These are phyloP conservation scores for Poecilobothrus nobilitatus DNA, from an alignment of 2,888 invertebrate species.

Conservation along the genomic window DNA sequence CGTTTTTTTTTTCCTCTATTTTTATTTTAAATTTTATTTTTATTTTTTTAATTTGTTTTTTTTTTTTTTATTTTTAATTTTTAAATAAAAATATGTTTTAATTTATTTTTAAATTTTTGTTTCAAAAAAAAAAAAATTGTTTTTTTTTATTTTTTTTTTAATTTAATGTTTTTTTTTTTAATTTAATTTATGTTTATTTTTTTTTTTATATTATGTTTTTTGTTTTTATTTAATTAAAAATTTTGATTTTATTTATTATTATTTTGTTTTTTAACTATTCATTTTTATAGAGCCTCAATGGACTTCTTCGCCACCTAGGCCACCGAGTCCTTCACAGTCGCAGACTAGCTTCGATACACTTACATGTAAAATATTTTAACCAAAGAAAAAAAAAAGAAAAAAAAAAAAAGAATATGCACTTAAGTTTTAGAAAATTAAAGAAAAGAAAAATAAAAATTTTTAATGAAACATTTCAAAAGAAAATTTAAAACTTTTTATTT, in stretches of 20 bases:
- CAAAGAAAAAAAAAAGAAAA: constrained; percentile 19
- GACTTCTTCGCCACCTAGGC: constrained; percentile 47
- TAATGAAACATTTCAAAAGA: constrained; percentile 26
- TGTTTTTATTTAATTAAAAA: constrained; percentile 18
- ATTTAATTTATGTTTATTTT: constrained; percentile 17
- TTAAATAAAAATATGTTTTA: background rate
- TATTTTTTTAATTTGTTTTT: too few relatives aligned
- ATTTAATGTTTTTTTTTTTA: background rate
- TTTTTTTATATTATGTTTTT: constrained; percentile 21
- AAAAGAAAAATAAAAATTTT: constrained; percentile 18
- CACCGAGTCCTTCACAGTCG: constrained; percentile 46
- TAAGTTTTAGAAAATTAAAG: background rate
- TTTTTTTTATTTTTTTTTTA: background rate
- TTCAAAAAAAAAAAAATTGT: constrained; percentile 8
- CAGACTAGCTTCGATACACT: constrained; percentile 49
- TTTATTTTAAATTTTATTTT: background rate
- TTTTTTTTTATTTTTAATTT: background rate
- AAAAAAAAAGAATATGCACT: background rate
- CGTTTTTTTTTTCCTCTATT: constrained; percentile 5
- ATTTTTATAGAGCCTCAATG: constrained; percentile 47
- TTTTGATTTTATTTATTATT: constrained; percentile 26
- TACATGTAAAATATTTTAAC: constrained; percentile 43
- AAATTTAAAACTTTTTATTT: constrained; percentile 26
- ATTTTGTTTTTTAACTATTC: constrained; percentile 35
- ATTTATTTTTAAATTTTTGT: constrained; percentile 15